phyloP scores from a whole-genome alignment of 2,797 vertebrate genomes.

The Chelon labrosus region DNA sequence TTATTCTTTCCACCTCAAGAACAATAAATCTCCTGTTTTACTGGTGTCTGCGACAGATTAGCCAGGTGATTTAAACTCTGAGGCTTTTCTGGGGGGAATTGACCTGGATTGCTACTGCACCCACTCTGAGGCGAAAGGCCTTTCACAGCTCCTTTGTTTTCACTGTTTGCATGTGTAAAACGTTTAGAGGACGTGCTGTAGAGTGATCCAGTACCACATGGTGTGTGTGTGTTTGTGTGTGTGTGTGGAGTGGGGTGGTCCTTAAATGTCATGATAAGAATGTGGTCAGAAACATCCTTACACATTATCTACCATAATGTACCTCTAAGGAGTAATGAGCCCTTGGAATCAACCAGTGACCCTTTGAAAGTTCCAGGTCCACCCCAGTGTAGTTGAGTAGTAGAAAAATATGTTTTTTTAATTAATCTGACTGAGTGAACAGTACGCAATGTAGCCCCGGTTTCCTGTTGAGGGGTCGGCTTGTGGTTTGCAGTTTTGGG shows the following conservation, averaged over 20 bases:
- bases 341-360: slow-evolving; percentile 9
- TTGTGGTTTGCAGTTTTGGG: slow-evolving; percentile 35
- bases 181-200: slow-evolving; percentile 15
- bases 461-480: slow-evolving; percentile 58
- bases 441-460: slow-evolving; percentile 30
- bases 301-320: not conserved
- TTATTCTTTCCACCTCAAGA: slow-evolving; percentile 62
- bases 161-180: slow-evolving; percentile 58
- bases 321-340: not conserved
- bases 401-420: slow-evolving; percentile 42
- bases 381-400: slow-evolving; percentile 8
- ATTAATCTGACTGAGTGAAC: slow-evolving; percentile 22
- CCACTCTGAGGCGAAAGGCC: slow-evolving; percentile 58
- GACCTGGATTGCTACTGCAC: slow-evolving; percentile 49
- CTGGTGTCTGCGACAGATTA: slow-evolving; percentile 62
- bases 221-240: not conserved
- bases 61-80: slow-evolving; percentile 61
- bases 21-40: slow-evolving; percentile 69
- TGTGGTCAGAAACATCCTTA: not conserved
- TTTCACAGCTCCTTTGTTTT: slow-evolving; percentile 67
- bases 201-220: slow-evolving; percentile 38
- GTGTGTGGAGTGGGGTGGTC: slow-evolving; percentile 16
- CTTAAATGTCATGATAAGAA: slow-evolving; percentile 16
- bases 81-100: slow-evolving; percentile 69
- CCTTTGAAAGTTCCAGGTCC: not conserved